Base-by-base conservation (phyloP, 2,797 vertebrate species). In the Triplophysa bombifrons region DNA sequence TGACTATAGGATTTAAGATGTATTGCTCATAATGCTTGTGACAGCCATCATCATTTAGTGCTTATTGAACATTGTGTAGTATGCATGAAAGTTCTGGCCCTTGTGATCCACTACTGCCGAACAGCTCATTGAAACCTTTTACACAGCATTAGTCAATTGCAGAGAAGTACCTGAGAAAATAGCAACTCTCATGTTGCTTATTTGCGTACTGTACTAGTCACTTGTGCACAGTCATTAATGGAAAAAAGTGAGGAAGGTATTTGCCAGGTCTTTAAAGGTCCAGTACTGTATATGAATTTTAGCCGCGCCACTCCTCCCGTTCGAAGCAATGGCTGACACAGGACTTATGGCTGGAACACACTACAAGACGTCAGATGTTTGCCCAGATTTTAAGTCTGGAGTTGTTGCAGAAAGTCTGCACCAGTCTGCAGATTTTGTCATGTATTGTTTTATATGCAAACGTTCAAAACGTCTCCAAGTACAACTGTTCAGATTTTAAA, bases 71-170 rank as follows among this genome's bases (percentile, higher is more conserved):
- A 76, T 55, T 66, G 53, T 80, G 34, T 82, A 81, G 50, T 67
- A 51, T 71, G 46, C 74, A 66, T 66, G 55, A 13, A 50, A 27
- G 67, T 84, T 79, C 55, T 65, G 61, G 71, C 17, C 60, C 12
- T 44, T 7, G 66, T 83, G 60, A 58, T 76, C 74, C 65, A 61
- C 48, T 55, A 82, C 70, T 20, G 16, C 50, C 25, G 53, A 70
- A 67, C 34, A 78, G 71, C 51, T 83, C 56, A 30, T 74, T 81
- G 41, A 81, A 34, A 75, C 46, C 55, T 60, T 72, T 81, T 78
- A 68, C 72, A 78, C 67, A 64, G 75, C 74, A 80, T 85, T 83
- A 83, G 48, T 76, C 48, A 68, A 85, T 85, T 83, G 78, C 46
- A 75, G 27, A 16, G 7, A 55, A 82, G 67, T 51, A 77, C 78